These are phyloP conservation scores for Meteorus cinctellus DNA, from an alignment of 2,888 invertebrate species.

Conservation along the genomic window DNA sequence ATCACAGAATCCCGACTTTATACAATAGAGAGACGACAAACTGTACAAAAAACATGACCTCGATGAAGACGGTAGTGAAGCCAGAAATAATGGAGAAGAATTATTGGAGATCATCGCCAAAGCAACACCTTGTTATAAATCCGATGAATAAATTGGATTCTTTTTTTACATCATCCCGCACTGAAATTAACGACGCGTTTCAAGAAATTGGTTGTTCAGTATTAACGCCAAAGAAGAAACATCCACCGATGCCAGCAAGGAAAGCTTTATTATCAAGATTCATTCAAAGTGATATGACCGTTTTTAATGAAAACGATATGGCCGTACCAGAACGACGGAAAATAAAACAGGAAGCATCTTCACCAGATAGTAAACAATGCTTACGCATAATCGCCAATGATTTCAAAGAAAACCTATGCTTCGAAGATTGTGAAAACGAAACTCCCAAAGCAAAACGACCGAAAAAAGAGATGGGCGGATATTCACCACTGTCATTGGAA, in stretches of 20 bases:
- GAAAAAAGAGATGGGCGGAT: not conserved
- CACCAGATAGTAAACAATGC: not conserved
- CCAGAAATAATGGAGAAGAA: not conserved
- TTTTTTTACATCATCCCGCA: not conserved
- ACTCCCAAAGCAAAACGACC: not conserved
- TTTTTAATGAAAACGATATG: not conserved
- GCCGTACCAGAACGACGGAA: not conserved
- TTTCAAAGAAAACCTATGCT: not conserved
- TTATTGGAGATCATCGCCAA: not conserved
- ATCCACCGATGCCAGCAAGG: not conserved
- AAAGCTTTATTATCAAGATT: not conserved
- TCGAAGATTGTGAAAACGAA: not conserved
- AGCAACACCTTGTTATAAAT: not conserved
- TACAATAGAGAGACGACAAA: not conserved
- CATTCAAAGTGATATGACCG: not conserved
- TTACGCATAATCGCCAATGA: not conserved
- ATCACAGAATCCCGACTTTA: slow-evolving; percentile 1
- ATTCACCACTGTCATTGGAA: not conserved
- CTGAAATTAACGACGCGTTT: not conserved
- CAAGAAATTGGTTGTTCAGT: not conserved
- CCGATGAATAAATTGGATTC: not conserved
- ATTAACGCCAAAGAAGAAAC: not conserved
- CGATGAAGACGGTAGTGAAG: not conserved
- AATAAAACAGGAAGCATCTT: not conserved
- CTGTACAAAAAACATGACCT: not conserved